These are phyloP conservation scores for Etia nguti DNA, from an alignment of 2,113 vertebrate species.

Conservation along the genomic window DNA sequence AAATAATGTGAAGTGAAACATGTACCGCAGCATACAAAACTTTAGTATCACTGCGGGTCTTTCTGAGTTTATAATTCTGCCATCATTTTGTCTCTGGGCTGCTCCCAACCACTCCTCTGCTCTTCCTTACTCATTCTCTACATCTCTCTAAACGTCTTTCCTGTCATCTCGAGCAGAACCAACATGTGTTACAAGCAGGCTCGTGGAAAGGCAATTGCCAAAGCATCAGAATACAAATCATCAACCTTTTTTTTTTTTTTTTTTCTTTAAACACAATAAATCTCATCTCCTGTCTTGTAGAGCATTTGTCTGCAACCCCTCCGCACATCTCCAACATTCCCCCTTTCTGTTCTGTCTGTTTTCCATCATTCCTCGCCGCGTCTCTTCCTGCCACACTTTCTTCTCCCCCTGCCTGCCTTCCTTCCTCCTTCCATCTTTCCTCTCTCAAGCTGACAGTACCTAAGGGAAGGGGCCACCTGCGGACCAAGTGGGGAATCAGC, in stretches of 20 bases:
- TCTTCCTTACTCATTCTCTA: background rate
- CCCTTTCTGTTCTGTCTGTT: constrained; percentile 13
- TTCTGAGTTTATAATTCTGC: background rate
- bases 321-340: background rate
- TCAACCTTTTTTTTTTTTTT: background rate
- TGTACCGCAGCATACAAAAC: background rate
- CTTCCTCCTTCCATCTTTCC: constrained; percentile 29
- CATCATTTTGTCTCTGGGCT: background rate
- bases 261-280: background rate
- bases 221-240: constrained; percentile 48
- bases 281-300: constrained; percentile 9
- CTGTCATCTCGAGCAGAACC: constrained; percentile 35
- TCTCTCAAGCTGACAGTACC: constrained; percentile 56
- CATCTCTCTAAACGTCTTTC: background rate
- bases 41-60: background rate
- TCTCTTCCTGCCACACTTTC: constrained; percentile 23
- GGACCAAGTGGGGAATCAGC: constrained; percentile 58
- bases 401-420: background rate
- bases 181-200: constrained; percentile 19
- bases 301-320: constrained; percentile 9
- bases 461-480: constrained; percentile 67
- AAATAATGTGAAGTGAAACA: background rate
- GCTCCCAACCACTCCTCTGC: background rate
- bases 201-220: constrained; percentile 14
- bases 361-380: constrained; percentile 5